phyloP scores from a whole-genome alignment of 2,888 invertebrate genomes.

The Endomychus coccineus region DNA sequence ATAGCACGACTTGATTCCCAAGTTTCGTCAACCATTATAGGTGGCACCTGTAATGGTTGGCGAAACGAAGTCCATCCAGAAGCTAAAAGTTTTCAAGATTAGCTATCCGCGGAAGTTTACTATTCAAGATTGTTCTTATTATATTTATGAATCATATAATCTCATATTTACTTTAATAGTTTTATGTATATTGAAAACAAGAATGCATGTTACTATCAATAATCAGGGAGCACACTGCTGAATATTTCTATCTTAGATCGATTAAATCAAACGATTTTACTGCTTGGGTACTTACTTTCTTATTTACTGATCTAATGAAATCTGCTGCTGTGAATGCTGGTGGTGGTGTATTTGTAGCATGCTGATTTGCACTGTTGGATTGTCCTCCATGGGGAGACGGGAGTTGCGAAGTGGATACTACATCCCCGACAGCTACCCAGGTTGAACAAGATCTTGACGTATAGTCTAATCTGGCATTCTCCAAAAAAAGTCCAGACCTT shows the following conservation, averaged over 20 bases:
- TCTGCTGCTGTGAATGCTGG: slow-evolving; percentile 58
- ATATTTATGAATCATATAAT: too few species aligned
- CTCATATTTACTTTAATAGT: too few species aligned
- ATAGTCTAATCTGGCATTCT: slow-evolving; percentile 52
- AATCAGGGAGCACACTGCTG: too few species aligned
- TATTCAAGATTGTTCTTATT: neutral
- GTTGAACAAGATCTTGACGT: slow-evolving; percentile 67
- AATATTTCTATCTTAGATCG: too few species aligned
- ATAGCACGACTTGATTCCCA: too few species aligned
- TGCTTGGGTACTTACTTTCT: slow-evolving; percentile 51
- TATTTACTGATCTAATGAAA: slow-evolving; percentile 68
- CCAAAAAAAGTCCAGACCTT: slow-evolving; percentile 48
- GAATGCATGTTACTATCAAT: too few species aligned
- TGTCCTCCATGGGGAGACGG: slow-evolving; percentile 73
- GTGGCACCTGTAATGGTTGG: too few species aligned
- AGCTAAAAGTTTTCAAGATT: too few species aligned
- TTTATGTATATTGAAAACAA: too few species aligned
- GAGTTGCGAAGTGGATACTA: slow-evolving; percentile 67
- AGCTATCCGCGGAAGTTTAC: neutral
- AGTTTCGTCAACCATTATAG: too few species aligned
- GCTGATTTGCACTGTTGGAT: slow-evolving; percentile 29
- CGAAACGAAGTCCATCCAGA: too few species aligned
- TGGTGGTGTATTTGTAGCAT: slow-evolving; percentile 34
- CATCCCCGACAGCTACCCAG: slow-evolving; percentile 79
- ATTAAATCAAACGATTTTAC: neutral